phyloP scores from a whole-genome alignment of 2,888 invertebrate species.

The Sialis lutaria region DNA sequence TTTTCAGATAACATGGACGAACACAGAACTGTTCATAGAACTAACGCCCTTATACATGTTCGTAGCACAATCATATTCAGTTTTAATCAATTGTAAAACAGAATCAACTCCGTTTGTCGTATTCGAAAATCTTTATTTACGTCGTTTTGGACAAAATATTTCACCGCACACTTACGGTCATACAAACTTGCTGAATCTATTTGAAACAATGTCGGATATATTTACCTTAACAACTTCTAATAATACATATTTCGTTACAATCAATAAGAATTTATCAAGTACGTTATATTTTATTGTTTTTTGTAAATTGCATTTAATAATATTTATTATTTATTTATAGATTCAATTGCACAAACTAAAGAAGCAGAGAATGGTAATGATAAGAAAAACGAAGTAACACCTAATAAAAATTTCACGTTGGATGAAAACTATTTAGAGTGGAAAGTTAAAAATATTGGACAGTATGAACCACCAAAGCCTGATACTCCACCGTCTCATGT shows the following conservation, averaged over 20 bases:
- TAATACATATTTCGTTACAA: conserved; percentile 15
- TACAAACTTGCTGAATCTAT: conserved; percentile 20
- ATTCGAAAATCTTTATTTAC: conserved; percentile 17
- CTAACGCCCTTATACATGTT: conserved; percentile 20
- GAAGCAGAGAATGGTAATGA: neutral
- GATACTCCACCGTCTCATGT: conserved; percentile 28
- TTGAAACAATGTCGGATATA: conserved; percentile 19
- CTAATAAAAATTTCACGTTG: conserved; percentile 12
- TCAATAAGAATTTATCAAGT: conserved; percentile 31
- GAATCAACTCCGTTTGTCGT: conserved; percentile 18
- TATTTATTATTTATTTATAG: neutral
- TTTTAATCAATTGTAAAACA: conserved; percentile 17
- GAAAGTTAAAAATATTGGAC: neutral
- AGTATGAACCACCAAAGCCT: conserved; percentile 25
- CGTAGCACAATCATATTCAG: conserved; percentile 22
- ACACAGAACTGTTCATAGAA: neutral
- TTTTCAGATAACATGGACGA: neutral
- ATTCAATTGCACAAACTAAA: neutral
- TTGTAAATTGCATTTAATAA: neutral
- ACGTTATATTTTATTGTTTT: conserved; percentile 10
- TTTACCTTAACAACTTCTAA: conserved; percentile 16
- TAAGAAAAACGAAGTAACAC: neutral
- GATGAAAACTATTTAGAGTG: conserved; percentile 1
- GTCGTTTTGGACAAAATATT: conserved; percentile 18
- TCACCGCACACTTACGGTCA: conserved; percentile 18